Conservation (phyloP, 23 tunicate species). For the Aplidium turbinatum region DNA sequence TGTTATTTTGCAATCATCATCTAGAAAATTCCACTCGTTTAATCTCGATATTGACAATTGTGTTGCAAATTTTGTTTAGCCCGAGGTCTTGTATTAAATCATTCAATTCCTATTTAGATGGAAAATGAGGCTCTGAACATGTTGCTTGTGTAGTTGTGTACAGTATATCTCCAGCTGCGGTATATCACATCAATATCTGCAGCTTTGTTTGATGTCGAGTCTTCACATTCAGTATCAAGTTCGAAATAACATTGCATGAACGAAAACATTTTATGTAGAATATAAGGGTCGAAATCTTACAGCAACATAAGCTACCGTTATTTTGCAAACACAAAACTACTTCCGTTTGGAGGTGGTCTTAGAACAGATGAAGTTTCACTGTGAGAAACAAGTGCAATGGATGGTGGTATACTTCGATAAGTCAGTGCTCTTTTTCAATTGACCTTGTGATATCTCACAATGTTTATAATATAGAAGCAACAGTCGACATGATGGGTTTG, state of each 20-base stretch:
- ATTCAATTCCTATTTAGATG: background rate
- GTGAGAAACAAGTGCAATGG: background rate
- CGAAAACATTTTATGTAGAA: background rate
- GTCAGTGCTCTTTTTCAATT: slow-evolving; percentile 2
- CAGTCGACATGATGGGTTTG: background rate
- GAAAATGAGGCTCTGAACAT: too few species aligned
- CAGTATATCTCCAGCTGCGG: too few species aligned
- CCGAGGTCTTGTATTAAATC: background rate
- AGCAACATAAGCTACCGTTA: too few species aligned
- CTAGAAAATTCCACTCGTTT: background rate
- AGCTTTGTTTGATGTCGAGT: background rate
- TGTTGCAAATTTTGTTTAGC: background rate
- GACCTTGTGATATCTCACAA: background rate
- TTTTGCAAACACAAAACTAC: background rate
- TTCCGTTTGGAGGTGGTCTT: background rate
- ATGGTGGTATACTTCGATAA: background rate
- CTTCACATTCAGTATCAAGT: background rate
- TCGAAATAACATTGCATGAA: background rate
- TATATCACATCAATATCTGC: background rate
- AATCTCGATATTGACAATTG: too few species aligned
- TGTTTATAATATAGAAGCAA: background rate
- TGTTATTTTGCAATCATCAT: background rate
- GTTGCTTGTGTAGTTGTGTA: slow-evolving; percentile 3
- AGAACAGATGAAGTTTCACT: background rate
- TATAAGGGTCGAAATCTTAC: too few species aligned